phyloP scores from a whole-genome alignment of 2,113 vertebrate species.

The Ardeotis arabs region DNA sequence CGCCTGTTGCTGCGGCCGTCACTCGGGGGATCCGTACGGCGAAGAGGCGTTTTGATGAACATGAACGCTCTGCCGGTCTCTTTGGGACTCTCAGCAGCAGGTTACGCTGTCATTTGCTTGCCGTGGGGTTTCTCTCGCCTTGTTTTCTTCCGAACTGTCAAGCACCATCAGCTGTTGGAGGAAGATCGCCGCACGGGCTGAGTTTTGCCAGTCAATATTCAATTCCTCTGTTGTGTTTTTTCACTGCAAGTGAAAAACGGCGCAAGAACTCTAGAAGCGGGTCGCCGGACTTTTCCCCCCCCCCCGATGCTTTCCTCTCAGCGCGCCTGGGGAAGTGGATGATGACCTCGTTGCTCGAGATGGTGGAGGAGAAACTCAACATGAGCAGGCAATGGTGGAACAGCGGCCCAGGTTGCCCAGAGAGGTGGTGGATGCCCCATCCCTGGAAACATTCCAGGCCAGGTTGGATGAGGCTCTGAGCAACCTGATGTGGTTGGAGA shows the following conservation, averaged over 20 bases:
- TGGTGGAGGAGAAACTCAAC: too few species aligned
- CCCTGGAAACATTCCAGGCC: too few species aligned
- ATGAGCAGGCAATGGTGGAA: too few species aligned
- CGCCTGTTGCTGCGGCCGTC: rapidly evolving
- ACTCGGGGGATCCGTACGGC: neutral
- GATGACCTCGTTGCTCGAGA: neutral
- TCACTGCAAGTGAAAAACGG: neutral
- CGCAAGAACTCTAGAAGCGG: neutral
- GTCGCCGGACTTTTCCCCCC: too few species aligned
- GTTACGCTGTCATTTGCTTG: neutral
- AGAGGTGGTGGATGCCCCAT: too few species aligned
- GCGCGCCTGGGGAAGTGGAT: too few species aligned
- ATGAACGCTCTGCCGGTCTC: neutral
- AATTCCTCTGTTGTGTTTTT: neutral
- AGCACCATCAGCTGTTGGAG: neutral
- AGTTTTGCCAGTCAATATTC: neutral
- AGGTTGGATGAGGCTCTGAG: too few species aligned
- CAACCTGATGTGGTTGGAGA: too few species aligned
- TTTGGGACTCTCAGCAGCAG: neutral
- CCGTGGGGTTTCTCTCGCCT: neutral
- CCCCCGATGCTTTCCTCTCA: rapidly evolving
- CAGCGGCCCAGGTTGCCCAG: too few species aligned
- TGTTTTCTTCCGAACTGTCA: neutral
- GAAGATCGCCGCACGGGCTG: neutral
- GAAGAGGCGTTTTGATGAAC: neutral